These are phyloP conservation scores for Gavia stellata DNA, from an alignment of 2,113 vertebrate genomes.

Conservation along the genomic window DNA sequence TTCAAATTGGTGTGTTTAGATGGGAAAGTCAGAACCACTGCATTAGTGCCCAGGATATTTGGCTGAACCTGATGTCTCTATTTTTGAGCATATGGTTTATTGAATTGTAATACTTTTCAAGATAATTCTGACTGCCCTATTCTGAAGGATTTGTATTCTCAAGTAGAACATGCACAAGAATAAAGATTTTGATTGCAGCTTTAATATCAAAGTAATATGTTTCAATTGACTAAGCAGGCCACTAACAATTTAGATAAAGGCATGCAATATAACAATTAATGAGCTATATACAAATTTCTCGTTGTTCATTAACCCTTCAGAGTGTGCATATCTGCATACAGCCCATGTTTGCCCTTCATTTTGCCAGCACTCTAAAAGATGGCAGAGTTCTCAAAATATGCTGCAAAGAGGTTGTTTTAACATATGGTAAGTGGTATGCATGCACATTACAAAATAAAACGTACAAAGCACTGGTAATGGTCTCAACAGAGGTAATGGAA, in stretches of 20 bases:
- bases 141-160: conserved; percentile 58
- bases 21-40: background rate
- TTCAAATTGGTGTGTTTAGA: background rate
- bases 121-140: conserved; percentile 47
- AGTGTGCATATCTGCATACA: background rate
- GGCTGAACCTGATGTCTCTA: conserved; percentile 19
- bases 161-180: conserved; percentile 61
- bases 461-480: background rate
- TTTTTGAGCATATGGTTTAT: conserved; percentile 53
- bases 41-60: background rate
- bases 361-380: background rate
- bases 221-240: conserved; percentile 70
- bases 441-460: background rate
- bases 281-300: conserved; percentile 61
- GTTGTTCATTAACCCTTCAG: conserved; percentile 67
- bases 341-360: background rate
- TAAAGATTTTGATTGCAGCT: conserved; percentile 65
- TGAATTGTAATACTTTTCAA: conserved; percentile 55
- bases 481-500: conserved; percentile 6
- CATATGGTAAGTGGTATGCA: background rate
- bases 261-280: conserved; percentile 70
- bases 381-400: background rate
- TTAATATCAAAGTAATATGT: conserved; percentile 73
- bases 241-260: conserved; percentile 73
- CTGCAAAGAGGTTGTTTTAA: background rate